phyloP scores from a whole-genome alignment of 1,140 invertebrate species.

The Belonocnema kinseyi region DNA sequence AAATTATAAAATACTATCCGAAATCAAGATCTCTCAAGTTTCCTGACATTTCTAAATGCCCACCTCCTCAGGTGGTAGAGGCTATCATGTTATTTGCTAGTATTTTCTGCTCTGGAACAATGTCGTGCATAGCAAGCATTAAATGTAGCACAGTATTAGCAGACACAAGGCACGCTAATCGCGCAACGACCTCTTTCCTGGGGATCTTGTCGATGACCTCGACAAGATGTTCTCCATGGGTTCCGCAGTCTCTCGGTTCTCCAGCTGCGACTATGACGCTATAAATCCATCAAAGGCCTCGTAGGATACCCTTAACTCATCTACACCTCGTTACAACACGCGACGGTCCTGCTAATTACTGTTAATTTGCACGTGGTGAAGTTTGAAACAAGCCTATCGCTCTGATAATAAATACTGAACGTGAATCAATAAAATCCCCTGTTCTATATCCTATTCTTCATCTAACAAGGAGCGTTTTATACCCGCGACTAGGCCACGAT shows the following conservation, averaged over 20 bases:
- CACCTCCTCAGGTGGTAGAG: not conserved
- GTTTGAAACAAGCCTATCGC: slow-evolving; percentile 11
- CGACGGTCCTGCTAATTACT: slow-evolving; percentile 38
- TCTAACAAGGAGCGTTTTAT: not conserved
- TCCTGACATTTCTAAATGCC: not conserved
- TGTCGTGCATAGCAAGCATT: slow-evolving; percentile 54
- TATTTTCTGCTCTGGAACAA: slow-evolving; percentile 32
- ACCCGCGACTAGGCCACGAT: not conserved
- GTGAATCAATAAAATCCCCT: slow-evolving; percentile 11
- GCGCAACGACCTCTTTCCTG: slow-evolving; percentile 56
- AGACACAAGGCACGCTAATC: slow-evolving; percentile 61
- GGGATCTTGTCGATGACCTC: slow-evolving; percentile 57
- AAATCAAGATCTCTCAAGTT: slow-evolving; percentile 24
- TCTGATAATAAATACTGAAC: slow-evolving; percentile 2
- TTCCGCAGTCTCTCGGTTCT: slow-evolving; percentile 37
- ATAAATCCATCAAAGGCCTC: slow-evolving; percentile 52
- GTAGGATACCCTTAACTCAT: slow-evolving; percentile 41
- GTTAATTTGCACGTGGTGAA: slow-evolving; percentile 28
- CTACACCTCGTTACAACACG: slow-evolving; percentile 34
- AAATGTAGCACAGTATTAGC: slow-evolving; percentile 62
- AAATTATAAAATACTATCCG: slow-evolving; percentile 35
- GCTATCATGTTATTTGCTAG: not conserved
- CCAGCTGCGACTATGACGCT: slow-evolving; percentile 49
- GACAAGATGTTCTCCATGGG: slow-evolving; percentile 50
- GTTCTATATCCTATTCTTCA: too few relatives aligned